Base-by-base conservation (phyloP, 2,888 invertebrate genomes). In the Atethmia centrago region DNA sequence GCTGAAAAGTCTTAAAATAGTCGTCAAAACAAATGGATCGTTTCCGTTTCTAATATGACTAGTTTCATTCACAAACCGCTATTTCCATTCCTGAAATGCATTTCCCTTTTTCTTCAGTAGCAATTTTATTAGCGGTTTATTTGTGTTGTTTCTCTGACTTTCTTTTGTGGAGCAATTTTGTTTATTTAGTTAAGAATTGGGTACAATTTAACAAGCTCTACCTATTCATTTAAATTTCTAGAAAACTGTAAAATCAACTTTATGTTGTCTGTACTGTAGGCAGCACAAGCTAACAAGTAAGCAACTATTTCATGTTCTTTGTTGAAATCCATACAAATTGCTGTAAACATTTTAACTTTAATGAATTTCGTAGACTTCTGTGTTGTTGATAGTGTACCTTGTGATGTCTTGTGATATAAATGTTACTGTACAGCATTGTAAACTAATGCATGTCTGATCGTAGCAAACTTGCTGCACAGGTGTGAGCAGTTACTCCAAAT, bases 71-170 rank as follows among this genome's bases (percentile, higher is more conserved):
- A 16, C 28, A 59, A 59, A 19, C 25, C 31, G 31, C 53, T 58
- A 58, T 63, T 67, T 72, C 47, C 21, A 55, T 61, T 64, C 3
- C 21, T 31, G 45, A 49, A 51, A 49, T 64, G 64, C 68, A 68
- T 68, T 55, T 12, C 25, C 7, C 49, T 47, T 66, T 79, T 63
- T 53, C 28, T 51, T 56, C n/a, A 58, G 40, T 70, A 49, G 25
- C 7, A 40, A 55, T 66, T 69, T 64, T 53, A 55, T 21, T 45
- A 45, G 25, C 40, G 12, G 40, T 65, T 71, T 0, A 36, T 31
- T 77, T 55, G 25, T 65, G 36, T 45, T 25, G 28, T 61, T 64
- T 51, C 12, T 36, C 51, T 25, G 45, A 31, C 12, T 66, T 59
- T 49, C 5, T 53, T 65, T 61, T 56, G 25, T 65, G 36, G 28